A percentile compares a stretch with the other conserved stretches of the same genome.
These are phyloP conservation scores for Spatula versicolor DNA, from an alignment of 2,797 vertebrate genomes.

Conservation along the genomic window DNA sequence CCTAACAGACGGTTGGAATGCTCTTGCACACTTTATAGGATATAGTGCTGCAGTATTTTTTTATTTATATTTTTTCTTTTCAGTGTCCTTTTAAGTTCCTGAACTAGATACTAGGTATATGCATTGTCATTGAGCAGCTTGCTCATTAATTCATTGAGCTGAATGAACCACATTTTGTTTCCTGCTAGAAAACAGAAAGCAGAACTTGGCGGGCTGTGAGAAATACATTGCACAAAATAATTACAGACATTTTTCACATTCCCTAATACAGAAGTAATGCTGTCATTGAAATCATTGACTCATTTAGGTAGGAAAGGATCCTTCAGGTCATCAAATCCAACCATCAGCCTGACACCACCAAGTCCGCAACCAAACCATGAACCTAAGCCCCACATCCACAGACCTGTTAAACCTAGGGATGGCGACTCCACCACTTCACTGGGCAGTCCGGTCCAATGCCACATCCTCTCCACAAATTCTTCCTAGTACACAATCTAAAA, in stretches of 20 bases:
- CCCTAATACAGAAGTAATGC: neutral
- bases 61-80: neutral
- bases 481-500: neutral
- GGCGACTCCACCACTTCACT: neutral
- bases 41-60: neutral
- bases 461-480: neutral
- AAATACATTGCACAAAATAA: neutral
- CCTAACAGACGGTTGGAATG: neutral
- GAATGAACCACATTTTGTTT: neutral
- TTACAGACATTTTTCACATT: neutral
- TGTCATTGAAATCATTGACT: neutral
- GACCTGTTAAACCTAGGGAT: too few species aligned
- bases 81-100: neutral
- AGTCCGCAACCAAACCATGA: too few species aligned
- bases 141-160: neutral
- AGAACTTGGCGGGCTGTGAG: neutral
- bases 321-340: too few species aligned
- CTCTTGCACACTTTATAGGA: neutral
- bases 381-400: too few species aligned
- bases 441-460: neutral
- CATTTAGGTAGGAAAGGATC: too few species aligned
- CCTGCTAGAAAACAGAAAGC: neutral
- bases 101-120: neutral
- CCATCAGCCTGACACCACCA: too few species aligned
- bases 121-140: neutral